Conservation (phyloP, 1,140 invertebrate species). For the Drosophila virilis region DNA sequence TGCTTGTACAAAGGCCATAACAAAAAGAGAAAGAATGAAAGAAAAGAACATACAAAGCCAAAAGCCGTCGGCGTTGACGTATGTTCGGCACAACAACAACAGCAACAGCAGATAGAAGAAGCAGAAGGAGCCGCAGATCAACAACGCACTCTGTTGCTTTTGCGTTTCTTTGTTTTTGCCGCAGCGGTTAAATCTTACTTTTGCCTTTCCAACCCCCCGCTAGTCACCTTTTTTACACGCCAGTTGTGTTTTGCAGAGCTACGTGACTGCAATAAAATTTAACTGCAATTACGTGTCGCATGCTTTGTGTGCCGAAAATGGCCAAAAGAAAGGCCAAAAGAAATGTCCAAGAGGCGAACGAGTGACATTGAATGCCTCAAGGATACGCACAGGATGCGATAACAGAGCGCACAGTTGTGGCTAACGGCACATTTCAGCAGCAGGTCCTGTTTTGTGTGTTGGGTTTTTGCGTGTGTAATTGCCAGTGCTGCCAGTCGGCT, state of each 20-base stretch:
- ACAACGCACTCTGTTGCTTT: conserved; percentile 45
- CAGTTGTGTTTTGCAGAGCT: conserved; percentile 46
- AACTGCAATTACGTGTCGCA: conserved; percentile 75
- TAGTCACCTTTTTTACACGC: conserved; percentile 14
- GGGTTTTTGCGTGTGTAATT: conserved; percentile 31
- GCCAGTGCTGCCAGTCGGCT: conserved; percentile 36
- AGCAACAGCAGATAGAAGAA: not conserved
- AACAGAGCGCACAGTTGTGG: not conserved
- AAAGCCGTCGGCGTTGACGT: conserved; percentile 38
- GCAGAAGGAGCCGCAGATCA: conserved; percentile 17
- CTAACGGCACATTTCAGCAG: conserved; percentile 23
- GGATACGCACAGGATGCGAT: conserved; percentile 43
- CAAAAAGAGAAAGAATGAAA: conserved; percentile 11
- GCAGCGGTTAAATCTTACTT: conserved; percentile 44
- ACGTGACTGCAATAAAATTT: conserved; percentile 78
- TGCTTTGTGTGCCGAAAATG: conserved; percentile 46
- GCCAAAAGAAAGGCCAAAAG: conserved; percentile 22
- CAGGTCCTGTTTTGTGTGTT: conserved; percentile 12
- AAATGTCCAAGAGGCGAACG: conserved; percentile 35
- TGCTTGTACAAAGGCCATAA: conserved; percentile 54
- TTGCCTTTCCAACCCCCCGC: conserved; percentile 6
- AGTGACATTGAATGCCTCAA: conserved; percentile 34
- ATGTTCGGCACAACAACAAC: conserved; percentile 12
- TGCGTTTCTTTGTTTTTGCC: conserved; percentile 59
- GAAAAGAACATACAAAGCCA: conserved; percentile 12